These are phyloP conservation scores for Labeo rohita DNA, from an alignment of 2,113 vertebrate genomes.

Conservation along the genomic window DNA sequence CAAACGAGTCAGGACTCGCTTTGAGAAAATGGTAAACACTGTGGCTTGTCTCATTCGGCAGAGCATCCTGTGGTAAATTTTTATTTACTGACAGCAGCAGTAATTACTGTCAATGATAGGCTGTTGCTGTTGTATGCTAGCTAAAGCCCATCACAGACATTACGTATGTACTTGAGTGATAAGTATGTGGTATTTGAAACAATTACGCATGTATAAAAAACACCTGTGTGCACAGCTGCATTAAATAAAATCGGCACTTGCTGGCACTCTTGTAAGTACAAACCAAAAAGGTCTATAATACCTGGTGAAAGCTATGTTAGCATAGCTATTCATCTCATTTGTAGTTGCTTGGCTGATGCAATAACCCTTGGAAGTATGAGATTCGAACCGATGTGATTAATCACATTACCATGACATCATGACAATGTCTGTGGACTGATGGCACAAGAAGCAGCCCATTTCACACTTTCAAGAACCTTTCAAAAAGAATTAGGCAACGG, in stretches of 20 bases:
- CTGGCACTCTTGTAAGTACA: background rate
- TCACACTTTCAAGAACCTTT: background rate
- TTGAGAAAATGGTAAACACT: constrained; percentile 66
- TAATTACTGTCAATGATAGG: constrained; percentile 10
- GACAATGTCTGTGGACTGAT: background rate
- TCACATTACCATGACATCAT: background rate
- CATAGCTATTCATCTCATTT: background rate
- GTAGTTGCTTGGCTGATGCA: background rate
- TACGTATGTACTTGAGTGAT: background rate
- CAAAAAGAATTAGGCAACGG: background rate
- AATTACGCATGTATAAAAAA: background rate
- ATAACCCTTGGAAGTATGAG: background rate
- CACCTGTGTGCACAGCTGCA: too few relatives aligned
- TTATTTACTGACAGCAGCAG: constrained; percentile 42
- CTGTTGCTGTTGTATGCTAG: background rate
- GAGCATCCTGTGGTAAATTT: constrained; percentile 5
- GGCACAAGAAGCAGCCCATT: background rate
- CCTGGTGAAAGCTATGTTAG: background rate
- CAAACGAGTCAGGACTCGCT: constrained; percentile 59
- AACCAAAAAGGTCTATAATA: background rate
- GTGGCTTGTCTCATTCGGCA: constrained; percentile 55
- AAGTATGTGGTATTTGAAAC: background rate
- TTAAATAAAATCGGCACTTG: background rate
- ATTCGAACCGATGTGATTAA: background rate
- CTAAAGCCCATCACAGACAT: background rate